These are phyloP conservation scores for Erebia palarica DNA, from an alignment of 2,888 invertebrate species.

Conservation along the genomic window DNA sequence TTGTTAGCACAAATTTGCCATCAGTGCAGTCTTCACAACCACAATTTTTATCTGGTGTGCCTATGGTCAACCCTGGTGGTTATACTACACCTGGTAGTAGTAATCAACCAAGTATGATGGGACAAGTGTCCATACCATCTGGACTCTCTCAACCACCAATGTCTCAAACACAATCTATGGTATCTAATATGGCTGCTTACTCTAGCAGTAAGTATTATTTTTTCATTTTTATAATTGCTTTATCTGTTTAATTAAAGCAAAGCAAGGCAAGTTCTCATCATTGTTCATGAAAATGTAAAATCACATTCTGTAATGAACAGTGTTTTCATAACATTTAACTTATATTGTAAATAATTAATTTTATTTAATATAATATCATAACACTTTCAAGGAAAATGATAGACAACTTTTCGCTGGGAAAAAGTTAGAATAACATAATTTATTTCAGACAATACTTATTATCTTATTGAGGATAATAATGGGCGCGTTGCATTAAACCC, in stretches of 20 bases:
- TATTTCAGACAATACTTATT: too few relatives aligned
- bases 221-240: not conserved
- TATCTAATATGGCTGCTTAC: constrained; percentile 74
- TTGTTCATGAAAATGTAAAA: too few relatives aligned
- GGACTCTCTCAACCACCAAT: constrained; percentile 50
- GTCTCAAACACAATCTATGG: constrained; percentile 67
- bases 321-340: too few relatives aligned
- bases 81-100: constrained; percentile 46
- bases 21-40: constrained; percentile 56
- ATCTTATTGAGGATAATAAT: too few relatives aligned
- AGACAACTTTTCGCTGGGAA: not conserved
- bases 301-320: too few relatives aligned
- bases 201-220: constrained; percentile 73
- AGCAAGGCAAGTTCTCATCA: too few relatives aligned
- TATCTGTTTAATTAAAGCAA: too few relatives aligned
- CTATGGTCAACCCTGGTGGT: constrained; percentile 74
- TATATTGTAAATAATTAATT: too few relatives aligned
- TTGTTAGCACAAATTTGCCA: constrained; percentile 52
- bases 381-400: not conserved
- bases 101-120: constrained; percentile 41
- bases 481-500: too few relatives aligned
- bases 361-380: not conserved
- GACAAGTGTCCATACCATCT: constrained; percentile 43
- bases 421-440: too few relatives aligned
- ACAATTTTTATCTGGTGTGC: constrained; percentile 77